Evolutionary conservation across 1,140 invertebrate species (phyloP).

Genomic region (Saccostrea echinata): DNA sequence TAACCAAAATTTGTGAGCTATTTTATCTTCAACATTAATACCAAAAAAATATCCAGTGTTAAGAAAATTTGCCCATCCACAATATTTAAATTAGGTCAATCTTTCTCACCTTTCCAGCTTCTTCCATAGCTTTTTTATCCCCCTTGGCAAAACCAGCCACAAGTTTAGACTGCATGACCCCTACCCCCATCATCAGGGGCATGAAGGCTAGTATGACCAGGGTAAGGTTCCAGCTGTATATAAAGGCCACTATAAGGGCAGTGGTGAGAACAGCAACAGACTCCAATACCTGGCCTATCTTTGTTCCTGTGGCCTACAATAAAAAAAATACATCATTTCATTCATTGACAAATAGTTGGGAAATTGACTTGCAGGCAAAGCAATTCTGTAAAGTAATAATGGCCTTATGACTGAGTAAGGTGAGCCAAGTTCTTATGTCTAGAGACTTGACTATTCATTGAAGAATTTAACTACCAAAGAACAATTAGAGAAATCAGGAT

Average conservation of each 20-base stretch:
- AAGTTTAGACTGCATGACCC: slow-evolving; percentile 85
- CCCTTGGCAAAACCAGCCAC: slow-evolving; percentile 60
- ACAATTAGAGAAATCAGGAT: no score
- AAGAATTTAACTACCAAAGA: no score
- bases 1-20: no score
- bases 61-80: no score
- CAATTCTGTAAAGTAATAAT: no score
- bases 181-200: slow-evolving; percentile 82
- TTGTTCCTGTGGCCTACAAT: not conserved
- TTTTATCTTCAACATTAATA: no score
- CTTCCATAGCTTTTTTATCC: slow-evolving; percentile 61
- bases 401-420: no score
- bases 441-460: no score
- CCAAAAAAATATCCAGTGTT: no score
- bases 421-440: no score
- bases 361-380: no score
- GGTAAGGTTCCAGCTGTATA: slow-evolving; percentile 90
- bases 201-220: slow-evolving; percentile 88
- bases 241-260: slow-evolving; percentile 86
- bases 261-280: slow-evolving; percentile 80
- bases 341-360: not conserved
- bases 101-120: slow-evolving; percentile 57
- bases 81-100: not conserved
- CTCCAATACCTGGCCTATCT: slow-evolving; percentile 67
- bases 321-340: not conserved